phyloP scores from a whole-genome alignment of 2,797 vertebrate genomes.

The Triplophysa yarkandensis region DNA sequence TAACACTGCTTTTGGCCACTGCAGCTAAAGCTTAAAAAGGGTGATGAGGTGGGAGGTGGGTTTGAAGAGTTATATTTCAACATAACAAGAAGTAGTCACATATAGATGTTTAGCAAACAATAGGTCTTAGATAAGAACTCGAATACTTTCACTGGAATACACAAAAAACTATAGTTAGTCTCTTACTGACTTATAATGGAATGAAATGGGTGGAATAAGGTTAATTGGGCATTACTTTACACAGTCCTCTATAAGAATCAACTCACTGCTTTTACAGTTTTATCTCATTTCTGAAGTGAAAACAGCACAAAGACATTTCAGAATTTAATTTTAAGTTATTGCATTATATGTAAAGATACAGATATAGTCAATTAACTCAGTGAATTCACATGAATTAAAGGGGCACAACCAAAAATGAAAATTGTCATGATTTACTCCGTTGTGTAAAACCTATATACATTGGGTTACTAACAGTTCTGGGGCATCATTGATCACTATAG shows the following conservation, averaged over 20 bases:
- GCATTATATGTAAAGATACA: background rate
- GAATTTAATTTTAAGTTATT: background rate
- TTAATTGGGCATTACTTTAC: conserved; percentile 5
- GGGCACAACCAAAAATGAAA: too few relatives aligned
- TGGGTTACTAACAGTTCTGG: too few relatives aligned
- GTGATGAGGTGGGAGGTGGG: conserved; percentile 49
- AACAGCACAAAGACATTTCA: background rate
- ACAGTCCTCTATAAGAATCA: background rate
- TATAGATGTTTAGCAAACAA: conserved; percentile 3
- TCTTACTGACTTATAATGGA: background rate
- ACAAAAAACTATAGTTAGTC: background rate
- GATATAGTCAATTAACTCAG: background rate
- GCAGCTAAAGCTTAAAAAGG: conserved; percentile 25
- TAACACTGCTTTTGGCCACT: conserved; percentile 57
- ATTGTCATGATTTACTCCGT: too few relatives aligned
- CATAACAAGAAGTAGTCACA: background rate
- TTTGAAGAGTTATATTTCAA: background rate
- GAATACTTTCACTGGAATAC: too few relatives aligned
- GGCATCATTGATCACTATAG: too few relatives aligned
- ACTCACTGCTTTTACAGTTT: background rate
- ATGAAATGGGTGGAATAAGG: background rate
- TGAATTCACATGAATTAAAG: background rate
- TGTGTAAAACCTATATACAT: too few relatives aligned
- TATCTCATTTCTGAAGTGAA: background rate
- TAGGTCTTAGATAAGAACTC: background rate